These are phyloP conservation scores for Sinohyriopsis cumingii DNA, from an alignment of 2,888 invertebrate species.

Conservation along the genomic window DNA sequence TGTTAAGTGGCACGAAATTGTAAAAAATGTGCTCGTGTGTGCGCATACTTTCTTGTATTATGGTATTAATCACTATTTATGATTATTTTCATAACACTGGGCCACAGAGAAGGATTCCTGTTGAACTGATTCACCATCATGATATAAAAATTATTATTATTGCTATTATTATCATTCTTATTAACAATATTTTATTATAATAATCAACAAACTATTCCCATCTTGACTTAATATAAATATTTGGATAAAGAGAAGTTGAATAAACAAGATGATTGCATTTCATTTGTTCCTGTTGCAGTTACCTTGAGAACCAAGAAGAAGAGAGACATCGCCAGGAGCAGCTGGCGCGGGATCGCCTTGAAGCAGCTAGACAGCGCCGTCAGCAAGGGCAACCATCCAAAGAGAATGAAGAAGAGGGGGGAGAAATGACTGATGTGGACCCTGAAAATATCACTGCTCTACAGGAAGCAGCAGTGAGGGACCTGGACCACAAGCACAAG, in stretches of 20 bases:
- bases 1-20: too few relatives aligned
- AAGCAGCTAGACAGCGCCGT: conserved; percentile 42
- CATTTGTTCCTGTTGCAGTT: conserved; percentile 13
- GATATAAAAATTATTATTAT: too few relatives aligned
- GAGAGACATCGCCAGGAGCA: conserved; percentile 56
- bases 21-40: too few relatives aligned
- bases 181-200: too few relatives aligned
- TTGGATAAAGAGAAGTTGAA: not conserved
- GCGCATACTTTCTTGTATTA: too few relatives aligned
- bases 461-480: conserved; percentile 52
- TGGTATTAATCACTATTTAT: too few relatives aligned
- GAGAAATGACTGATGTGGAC: conserved; percentile 39
- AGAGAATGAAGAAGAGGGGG: conserved; percentile 22
- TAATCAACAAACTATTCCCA: too few relatives aligned
- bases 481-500: conserved; percentile 58
- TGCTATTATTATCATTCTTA: too few relatives aligned
- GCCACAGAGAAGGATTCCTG: too few relatives aligned
- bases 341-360: conserved; percentile 58
- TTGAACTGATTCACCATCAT: too few relatives aligned
- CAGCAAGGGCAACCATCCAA: conserved; percentile 16
- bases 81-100: too few relatives aligned
- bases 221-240: too few relatives aligned
- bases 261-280: not conserved
- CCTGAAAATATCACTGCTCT: conserved; percentile 46
- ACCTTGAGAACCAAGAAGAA: conserved; percentile 36